Evolutionary conservation across 2,888 invertebrate species (phyloP).

Genomic region (Empis livida): DNA sequence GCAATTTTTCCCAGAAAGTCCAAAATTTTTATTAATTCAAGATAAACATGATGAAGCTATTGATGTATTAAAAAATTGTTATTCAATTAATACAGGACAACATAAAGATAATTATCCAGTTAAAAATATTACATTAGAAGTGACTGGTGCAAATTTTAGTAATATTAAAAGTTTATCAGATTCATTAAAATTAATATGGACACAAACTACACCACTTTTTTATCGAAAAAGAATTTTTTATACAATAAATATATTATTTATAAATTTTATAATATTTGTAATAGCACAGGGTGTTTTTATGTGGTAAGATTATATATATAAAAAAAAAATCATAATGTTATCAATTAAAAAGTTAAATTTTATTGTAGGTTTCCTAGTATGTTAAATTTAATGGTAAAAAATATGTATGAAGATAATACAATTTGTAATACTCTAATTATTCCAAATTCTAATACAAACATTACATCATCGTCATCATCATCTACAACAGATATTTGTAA

Average conservation of each 20-base stretch:
- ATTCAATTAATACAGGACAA: conserved; percentile 39
- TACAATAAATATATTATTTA: conserved; percentile 26
- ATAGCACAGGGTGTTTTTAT: conserved; percentile 31
- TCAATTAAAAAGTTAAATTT: too few species aligned
- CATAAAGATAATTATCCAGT: conserved; percentile 39
- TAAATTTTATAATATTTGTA: conserved; percentile 23
- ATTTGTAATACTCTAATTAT: conserved; percentile 15
- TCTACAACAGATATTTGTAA: conserved; percentile 33
- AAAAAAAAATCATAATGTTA: not conserved
- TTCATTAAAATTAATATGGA: conserved; percentile 26
- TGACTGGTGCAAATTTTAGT: conserved; percentile 22
- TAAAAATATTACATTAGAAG: conserved; percentile 20
- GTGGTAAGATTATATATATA: conserved; percentile 20
- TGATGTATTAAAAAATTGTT: conserved; percentile 45
- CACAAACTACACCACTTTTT: conserved; percentile 28
- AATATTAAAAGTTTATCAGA: conserved; percentile 22
- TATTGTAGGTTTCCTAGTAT: conserved; percentile 26
- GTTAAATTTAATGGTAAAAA: conserved; percentile 23
- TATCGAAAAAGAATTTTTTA: conserved; percentile 19
- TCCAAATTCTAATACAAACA: conserved; percentile 29
- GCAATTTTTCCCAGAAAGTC: conserved; percentile 58
- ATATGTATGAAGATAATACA: conserved; percentile 30
- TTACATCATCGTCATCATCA: too few species aligned
- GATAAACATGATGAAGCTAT: conserved; percentile 47
- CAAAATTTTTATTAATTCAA: conserved; percentile 56